A percentile compares a stretch with the other conserved stretches of the same genome.
Evolutionary conservation across 2,888 invertebrate species (phyloP).

Genomic region (Slavum lentiscoides): DNA sequence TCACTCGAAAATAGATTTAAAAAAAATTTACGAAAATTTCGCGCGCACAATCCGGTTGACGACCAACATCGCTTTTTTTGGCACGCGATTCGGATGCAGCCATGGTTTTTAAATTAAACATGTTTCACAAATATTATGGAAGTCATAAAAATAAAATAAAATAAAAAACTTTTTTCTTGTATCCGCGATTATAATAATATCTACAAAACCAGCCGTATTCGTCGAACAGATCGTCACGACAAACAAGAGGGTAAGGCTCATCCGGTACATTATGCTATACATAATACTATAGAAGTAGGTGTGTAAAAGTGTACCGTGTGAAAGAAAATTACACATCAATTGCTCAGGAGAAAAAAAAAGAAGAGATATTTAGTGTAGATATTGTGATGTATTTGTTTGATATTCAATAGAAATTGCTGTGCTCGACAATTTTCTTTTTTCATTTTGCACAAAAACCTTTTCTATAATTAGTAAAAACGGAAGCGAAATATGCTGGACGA

Average conservation of each 20-base stretch:
- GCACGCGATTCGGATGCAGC: too few relatives aligned
- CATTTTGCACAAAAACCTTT: neutral
- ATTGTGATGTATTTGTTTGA: neutral
- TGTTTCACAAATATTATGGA: too few relatives aligned
- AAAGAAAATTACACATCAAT: neutral
- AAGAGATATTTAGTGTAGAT: neutral
- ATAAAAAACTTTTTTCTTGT: too few relatives aligned
- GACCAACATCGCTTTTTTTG: too few relatives aligned
- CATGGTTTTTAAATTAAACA: too few relatives aligned
- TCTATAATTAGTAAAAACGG: neutral
- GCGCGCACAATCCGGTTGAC: too few relatives aligned
- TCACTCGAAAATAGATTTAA: too few relatives aligned
- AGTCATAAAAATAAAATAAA: too few relatives aligned
- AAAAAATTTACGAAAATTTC: too few relatives aligned
- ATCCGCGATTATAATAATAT: neutral
- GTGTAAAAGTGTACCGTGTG: neutral
- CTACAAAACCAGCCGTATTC: neutral
- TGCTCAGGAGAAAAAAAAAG: slow-evolving; percentile 2
- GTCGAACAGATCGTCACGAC: neutral
- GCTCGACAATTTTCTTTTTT: neutral
- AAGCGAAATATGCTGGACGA: neutral
- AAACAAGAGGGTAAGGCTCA: neutral
- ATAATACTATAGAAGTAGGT: neutral
- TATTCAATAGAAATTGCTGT: slow-evolving; percentile 12
- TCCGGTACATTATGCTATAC: neutral